Percentiles rank a stretch among this genome's conserved stretches.
phyloP scores from a whole-genome alignment of 2,113 vertebrate genomes.

The Pipa parva region DNA sequence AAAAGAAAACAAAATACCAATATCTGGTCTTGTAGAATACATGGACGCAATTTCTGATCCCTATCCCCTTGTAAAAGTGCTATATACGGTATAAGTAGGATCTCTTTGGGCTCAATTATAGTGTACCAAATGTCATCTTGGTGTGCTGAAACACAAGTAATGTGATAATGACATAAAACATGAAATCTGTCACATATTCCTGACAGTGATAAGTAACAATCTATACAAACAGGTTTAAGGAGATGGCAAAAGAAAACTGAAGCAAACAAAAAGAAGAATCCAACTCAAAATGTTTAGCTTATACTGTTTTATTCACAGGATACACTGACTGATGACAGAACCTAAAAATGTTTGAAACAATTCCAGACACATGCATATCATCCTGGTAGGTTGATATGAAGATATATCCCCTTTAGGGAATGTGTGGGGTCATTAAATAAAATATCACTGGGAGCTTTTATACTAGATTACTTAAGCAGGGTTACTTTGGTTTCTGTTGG shows the following conservation, averaged over 20 bases:
- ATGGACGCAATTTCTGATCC: conserved; percentile 24
- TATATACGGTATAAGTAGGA: conserved; percentile 33
- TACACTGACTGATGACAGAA: no score
- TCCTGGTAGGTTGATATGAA: no score
- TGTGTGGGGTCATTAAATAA: no score
- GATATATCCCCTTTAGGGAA: no score
- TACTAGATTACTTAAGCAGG: no score
- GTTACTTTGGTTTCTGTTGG: no score
- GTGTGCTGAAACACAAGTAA: conserved; percentile 17
- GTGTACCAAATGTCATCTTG: conserved; percentile 34
- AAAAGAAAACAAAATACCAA: conserved; percentile 4
- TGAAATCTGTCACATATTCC: conserved; percentile 22
- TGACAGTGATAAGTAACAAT: conserved; percentile 18
- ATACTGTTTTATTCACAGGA: no score
- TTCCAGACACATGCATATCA: no score
- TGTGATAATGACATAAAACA: conserved; percentile 27
- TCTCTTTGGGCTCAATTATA: conserved; percentile 43
- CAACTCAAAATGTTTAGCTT: no score
- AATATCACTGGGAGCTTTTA: no score
- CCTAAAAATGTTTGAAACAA: no score
- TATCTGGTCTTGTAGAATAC: conserved; percentile 4
- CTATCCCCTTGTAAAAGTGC: conserved; percentile 33
- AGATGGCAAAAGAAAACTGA: background rate
- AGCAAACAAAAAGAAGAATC: background rate
- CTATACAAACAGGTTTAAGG: background rate